Evolutionary conservation across 2,113 vertebrate genomes (phyloP), one percentile per base, ranked within the genome.

Genomic region (Platichthys stellatus): DNA sequence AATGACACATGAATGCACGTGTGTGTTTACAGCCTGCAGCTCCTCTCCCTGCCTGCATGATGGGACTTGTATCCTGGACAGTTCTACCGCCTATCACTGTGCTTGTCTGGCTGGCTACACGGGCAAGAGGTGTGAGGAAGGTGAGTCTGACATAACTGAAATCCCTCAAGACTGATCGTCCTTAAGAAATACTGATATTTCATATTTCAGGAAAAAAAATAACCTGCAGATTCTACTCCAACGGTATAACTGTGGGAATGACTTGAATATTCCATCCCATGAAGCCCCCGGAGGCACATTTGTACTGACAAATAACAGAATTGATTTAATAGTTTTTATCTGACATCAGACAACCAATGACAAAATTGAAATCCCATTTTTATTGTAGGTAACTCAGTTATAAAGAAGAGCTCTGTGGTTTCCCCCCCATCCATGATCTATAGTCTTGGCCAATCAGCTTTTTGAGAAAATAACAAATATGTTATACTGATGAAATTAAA

Each of bases 71-170:
- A 78, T 98, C 80, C 88, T 96, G 53, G 96, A 96, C 80, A 93
- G 91, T 57, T 93, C 91, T 0, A 86, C 94, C 69, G 92, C 93
- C 56, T 98, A 95, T 90, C 95, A 89, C 59, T 99, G 98, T 65
- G 96, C 97, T 70, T 99, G 98, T 84, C 90, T 99, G 85, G 96
- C 95, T 81, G 98, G 98, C 67, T 99, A 97, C 49, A 98, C 97
- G 0, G 98, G 98, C 61, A 94, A 59, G 70, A 94, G 88, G 82
- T 99, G 97, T 93, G 97, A 99, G 94, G 95, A 95, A 76, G 94
- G 98, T 99, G 74, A 88, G 91, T 90, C 17, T 35, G 24, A 21
- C 17, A 17, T 14, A 63, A n/a, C 12, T 35, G 0, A 75, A 73
- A 14, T 11, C 21, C 24, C 35, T 14, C 20, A 14, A 40, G 13